Percentiles rank a stretch among this genome's conserved stretches.
phyloP scores from a whole-genome alignment of 1,140 invertebrate genomes.

The Plutomurus gul region DNA sequence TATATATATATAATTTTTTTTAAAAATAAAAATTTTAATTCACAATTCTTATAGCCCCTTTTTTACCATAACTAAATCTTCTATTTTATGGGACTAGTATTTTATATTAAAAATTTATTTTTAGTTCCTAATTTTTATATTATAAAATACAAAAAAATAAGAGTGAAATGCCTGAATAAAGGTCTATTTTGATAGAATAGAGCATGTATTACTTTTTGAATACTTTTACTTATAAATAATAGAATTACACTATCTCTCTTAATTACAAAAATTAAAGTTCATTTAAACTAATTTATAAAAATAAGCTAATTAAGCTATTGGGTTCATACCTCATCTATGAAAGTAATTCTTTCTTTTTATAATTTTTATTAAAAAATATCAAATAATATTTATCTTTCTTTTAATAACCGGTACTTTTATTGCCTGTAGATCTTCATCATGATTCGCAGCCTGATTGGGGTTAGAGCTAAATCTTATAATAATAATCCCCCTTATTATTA shows the following conservation, averaged over 20 bases:
- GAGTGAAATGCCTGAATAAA: conserved; percentile 54
- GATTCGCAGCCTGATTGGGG: conserved; percentile 35
- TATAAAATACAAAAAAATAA: no score
- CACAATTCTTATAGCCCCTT: no score
- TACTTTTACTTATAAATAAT: conserved; percentile 30
- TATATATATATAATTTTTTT: no score
- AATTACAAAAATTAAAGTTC: conserved; percentile 45
- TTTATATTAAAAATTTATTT: no score
- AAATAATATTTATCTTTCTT: conserved; percentile 39
- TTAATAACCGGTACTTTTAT: conserved; percentile 35
- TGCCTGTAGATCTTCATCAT: conserved; percentile 7
- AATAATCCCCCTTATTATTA: conserved; percentile 49
- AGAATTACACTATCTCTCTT: not conserved
- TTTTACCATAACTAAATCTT: no score
- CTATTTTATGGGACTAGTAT: no score
- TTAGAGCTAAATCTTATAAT: conserved; percentile 52
- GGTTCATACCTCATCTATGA: conserved; percentile 53
- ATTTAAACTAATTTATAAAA: conserved; percentile 50
- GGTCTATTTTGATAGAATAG: conserved; percentile 53
- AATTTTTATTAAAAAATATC: conserved; percentile 44
- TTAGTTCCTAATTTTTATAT: no score
- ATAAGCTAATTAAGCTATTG: conserved; percentile 55
- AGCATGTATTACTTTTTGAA: not conserved
- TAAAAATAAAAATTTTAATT: no score
- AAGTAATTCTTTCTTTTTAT: conserved; percentile 41